phyloP scores from a whole-genome alignment of 2,797 vertebrate species.

The Sus cebifrons region DNA sequence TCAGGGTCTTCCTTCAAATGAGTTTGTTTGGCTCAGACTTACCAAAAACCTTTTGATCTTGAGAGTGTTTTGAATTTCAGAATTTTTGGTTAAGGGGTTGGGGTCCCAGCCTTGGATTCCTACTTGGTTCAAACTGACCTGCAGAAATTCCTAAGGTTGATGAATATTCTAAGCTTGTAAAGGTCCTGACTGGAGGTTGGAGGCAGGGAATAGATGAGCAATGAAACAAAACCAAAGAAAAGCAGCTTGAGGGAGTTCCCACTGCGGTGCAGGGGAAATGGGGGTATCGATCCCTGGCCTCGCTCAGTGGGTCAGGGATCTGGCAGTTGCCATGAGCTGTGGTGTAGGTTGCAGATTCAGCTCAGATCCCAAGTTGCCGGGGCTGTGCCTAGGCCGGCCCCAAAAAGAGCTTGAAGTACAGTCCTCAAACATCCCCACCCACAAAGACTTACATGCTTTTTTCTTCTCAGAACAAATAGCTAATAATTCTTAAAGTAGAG shows the following conservation, averaged over 20 bases:
- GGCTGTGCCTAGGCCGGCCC: no score
- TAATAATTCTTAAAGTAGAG: not conserved
- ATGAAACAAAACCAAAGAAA: not conserved
- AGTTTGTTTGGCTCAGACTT: conserved; percentile 16
- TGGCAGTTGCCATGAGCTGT: no score
- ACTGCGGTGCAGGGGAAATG: no score
- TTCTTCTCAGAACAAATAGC: not conserved
- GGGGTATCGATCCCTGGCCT: no score
- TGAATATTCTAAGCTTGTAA: conserved; percentile 16
- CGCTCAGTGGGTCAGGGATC: no score
- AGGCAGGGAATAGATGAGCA: not conserved
- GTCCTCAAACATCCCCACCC: not conserved
- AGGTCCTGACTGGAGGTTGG: not conserved
- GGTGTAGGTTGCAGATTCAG: no score
- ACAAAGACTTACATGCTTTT: not conserved
- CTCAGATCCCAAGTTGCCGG: no score
- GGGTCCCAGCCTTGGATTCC: not conserved
- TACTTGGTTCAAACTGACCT: not conserved
- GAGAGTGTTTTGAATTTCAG: not conserved
- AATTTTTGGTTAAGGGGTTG: not conserved
- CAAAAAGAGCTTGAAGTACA: not conserved
- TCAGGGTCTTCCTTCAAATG: conserved; percentile 53
- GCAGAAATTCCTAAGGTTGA: not conserved
- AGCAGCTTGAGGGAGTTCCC: not conserved
- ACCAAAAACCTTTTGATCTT: not conserved